Conservation (phyloP, 1,140 invertebrate species). For the Pemphigus obesinymphae region DNA sequence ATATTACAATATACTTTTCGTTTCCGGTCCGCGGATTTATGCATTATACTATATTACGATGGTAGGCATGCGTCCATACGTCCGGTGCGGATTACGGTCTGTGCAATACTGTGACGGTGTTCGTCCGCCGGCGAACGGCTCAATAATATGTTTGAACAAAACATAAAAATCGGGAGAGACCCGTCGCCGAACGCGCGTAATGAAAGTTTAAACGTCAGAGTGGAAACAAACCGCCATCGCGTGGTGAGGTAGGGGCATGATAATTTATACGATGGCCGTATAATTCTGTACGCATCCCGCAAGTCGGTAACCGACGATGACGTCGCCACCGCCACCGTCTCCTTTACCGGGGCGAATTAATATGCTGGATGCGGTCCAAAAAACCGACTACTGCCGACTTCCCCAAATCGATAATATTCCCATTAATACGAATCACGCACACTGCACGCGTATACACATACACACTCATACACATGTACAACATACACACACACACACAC, state of each 20-base stretch:
- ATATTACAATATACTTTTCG: too few relatives aligned
- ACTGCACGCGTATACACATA: neutral
- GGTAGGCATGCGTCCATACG: neutral
- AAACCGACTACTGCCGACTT: conserved; percentile 1
- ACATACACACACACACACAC: neutral
- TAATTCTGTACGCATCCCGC: neutral
- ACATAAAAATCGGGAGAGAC: neutral
- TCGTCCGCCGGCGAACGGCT: neutral
- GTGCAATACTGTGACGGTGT: neutral
- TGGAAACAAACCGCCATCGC: neutral
- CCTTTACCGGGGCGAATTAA: conserved; percentile 9
- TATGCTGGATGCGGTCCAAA: conserved; percentile 38
- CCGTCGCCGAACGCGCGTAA: neutral
- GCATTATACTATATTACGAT: too few relatives aligned
- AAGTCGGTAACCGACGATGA: neutral
- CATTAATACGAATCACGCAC: conserved; percentile 30
- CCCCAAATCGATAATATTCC: conserved; percentile 32
- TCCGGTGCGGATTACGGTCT: neutral
- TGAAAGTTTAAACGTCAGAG: conserved; percentile 6
- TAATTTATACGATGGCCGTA: neutral
- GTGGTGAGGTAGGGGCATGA: too few relatives aligned
- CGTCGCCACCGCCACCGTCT: neutral
- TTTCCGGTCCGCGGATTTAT: too few relatives aligned
- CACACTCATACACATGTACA: neutral
- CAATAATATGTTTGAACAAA: too few relatives aligned